These are phyloP conservation scores for Catostylus mosaicus DNA, from an alignment of 30 jellyfish, hydroid and myxozoan species.

Conservation along the genomic window DNA sequence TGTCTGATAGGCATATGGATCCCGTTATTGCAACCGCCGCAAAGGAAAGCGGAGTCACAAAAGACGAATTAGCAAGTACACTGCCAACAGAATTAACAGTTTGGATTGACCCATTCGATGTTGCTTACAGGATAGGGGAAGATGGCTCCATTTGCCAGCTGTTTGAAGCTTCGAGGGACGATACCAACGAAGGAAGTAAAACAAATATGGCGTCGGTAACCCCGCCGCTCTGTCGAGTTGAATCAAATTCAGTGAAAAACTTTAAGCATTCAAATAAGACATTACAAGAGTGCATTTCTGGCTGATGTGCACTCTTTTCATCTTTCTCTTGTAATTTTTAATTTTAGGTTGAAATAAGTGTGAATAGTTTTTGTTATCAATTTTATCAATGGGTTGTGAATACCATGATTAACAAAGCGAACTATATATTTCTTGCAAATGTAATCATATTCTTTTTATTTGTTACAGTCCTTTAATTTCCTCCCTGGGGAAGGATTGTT, in stretches of 20 bases:
- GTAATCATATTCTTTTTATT: background rate
- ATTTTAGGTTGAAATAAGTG: constrained; percentile 42
- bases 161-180: constrained; percentile 47
- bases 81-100: constrained; percentile 93
- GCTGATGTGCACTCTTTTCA: constrained; percentile 6
- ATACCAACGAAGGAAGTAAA: constrained; percentile 35
- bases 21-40: constrained; percentile 91
- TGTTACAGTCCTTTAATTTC: background rate
- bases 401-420: constrained; percentile 19
- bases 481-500: no score
- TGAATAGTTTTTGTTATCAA: constrained; percentile 52
- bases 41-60: constrained; percentile 75
- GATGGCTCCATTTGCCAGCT: constrained; percentile 96
- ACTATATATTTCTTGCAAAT: background rate
- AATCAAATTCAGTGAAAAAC: constrained; percentile 32
- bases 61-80: constrained; percentile 59
- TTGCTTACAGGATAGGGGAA: constrained; percentile 96
- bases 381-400: constrained; percentile 62
- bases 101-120: constrained; percentile 98
- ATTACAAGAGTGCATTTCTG: constrained; percentile 37
- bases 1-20: constrained; percentile 80
- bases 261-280: constrained; percentile 48
- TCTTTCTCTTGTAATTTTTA: constrained; percentile 35
- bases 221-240: constrained; percentile 63
- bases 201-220: constrained; percentile 62